Conservation (phyloP, 2,888 invertebrate species). For the Cephus spinipes region DNA sequence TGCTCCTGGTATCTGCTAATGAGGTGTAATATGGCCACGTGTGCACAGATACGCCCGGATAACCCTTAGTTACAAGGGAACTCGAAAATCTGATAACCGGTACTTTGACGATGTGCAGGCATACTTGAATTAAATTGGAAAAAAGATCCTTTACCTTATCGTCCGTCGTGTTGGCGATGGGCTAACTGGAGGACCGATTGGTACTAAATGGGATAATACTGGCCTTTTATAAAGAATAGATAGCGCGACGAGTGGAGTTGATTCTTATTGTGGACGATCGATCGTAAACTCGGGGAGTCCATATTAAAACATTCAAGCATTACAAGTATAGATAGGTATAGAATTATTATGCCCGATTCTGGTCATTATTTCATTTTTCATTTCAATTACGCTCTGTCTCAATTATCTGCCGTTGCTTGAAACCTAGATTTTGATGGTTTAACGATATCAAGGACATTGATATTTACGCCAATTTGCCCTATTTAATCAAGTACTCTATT, state of each 20-base stretch:
- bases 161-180: not conserved
- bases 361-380: not conserved
- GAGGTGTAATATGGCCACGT: not conserved
- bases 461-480: not conserved
- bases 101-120: conserved; percentile 20
- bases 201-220: not conserved
- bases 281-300: not conserved
- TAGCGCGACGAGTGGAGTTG: not conserved
- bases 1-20: not conserved
- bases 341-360: not conserved
- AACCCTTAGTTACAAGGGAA: not conserved
- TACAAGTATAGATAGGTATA: not conserved
- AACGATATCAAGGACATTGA: not conserved
- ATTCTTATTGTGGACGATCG: not conserved
- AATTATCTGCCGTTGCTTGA: not conserved
- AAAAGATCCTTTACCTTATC: conserved; percentile 14
- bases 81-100: conserved; percentile 37
- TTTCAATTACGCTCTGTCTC: not conserved
- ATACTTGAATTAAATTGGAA: conserved; percentile 26
- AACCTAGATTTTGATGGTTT: not conserved
- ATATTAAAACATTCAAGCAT: not conserved
- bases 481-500: not conserved
- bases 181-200: not conserved
- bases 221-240: not conserved
- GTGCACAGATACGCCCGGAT: not conserved